Evolutionary conservation across 2,113 vertebrate genomes (phyloP).

Genomic region (Pelobates fuscus): DNA sequence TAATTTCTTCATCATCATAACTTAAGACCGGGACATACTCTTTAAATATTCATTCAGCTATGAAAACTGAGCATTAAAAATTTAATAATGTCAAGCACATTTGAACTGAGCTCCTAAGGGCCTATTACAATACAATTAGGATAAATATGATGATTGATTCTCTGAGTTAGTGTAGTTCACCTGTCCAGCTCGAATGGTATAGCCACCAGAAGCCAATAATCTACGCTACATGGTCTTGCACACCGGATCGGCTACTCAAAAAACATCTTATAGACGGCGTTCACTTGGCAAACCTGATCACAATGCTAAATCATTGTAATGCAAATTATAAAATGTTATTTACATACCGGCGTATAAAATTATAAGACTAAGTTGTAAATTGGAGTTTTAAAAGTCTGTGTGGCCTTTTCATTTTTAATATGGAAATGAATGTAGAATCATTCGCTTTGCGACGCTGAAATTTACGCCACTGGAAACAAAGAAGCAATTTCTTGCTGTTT

Average conservation of each 20-base stretch:
- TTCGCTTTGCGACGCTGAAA: neutral
- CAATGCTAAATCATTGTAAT: neutral
- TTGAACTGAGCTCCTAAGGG: conserved; percentile 79
- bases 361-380: neutral
- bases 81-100: conserved; percentile 88
- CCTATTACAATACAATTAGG: conserved; percentile 82
- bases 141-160: conserved; percentile 82
- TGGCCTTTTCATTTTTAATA: neutral
- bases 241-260: neutral
- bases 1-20: conserved; percentile 86
- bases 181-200: conserved; percentile 71
- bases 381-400: neutral
- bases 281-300: neutral
- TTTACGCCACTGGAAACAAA: neutral
- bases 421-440: neutral
- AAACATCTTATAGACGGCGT: neutral
- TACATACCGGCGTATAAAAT: neutral
- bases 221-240: neutral
- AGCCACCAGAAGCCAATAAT: conserved; percentile 46
- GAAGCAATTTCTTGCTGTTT: neutral
- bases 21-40: conserved; percentile 78
- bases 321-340: neutral
- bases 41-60: conserved; percentile 89
- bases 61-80: conserved; percentile 87
- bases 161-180: conserved; percentile 70